Conservation (phyloP, 2,888 invertebrate species). For the Synanthedon vespiformis region DNA sequence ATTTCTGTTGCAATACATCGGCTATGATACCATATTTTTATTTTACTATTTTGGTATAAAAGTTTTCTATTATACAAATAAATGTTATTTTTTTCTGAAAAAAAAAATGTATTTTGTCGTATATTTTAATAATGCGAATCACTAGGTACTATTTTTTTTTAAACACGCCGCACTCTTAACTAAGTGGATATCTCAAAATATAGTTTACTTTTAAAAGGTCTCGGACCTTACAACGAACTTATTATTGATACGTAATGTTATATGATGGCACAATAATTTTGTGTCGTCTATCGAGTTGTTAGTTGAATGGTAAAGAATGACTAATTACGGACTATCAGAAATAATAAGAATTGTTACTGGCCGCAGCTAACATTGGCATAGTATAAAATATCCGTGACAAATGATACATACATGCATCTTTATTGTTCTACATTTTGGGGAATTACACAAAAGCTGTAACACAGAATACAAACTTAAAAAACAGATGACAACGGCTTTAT, state of each 20-base stretch:
- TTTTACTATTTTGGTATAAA: background rate
- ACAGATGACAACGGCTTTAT: background rate
- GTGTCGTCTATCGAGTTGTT: conserved; percentile 30
- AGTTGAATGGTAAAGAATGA: conserved; percentile 5
- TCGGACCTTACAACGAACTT: background rate
- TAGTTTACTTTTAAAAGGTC: conserved; percentile 6
- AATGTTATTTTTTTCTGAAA: too few species aligned
- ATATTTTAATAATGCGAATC: too few species aligned
- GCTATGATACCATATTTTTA: conserved; percentile 14
- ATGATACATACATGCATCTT: conserved; percentile 4
- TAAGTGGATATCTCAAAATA: conserved; percentile 4
- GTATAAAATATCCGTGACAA: conserved; percentile 8
- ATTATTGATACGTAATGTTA: conserved; percentile 8
- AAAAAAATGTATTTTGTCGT: too few species aligned
- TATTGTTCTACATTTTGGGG: conserved; percentile 21
- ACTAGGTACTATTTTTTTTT: too few species aligned
- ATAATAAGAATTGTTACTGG: conserved; percentile 49
- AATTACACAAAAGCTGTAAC: background rate
- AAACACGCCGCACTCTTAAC: too few species aligned
- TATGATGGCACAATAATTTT: conserved; percentile 49
- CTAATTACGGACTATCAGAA: conserved; percentile 17
- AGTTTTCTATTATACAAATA: background rate
- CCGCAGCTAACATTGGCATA: conserved; percentile 40
- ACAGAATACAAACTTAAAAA: background rate
- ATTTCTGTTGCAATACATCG: conserved; percentile 32